Evolutionary conservation across 2,888 invertebrate species (phyloP).

Genomic region (Brenthis daphne): DNA sequence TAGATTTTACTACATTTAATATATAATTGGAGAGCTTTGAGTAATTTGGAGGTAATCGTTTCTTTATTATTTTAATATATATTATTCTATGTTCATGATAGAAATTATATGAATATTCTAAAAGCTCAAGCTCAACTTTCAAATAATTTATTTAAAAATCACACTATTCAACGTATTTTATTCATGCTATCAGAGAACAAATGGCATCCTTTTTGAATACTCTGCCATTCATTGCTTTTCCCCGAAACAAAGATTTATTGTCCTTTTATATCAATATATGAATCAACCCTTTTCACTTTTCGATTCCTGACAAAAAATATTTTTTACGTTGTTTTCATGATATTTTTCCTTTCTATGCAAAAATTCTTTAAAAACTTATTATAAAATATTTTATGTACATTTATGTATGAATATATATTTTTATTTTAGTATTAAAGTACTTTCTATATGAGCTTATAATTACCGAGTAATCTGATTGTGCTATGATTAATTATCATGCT

Average conservation of each 20-base stretch:
- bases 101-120: too few species aligned
- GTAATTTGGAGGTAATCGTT: too few species aligned
- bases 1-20: too few species aligned
- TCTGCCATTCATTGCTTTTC: conserved; percentile 33
- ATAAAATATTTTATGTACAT: not conserved
- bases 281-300: conserved; percentile 39
- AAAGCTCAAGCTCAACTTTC: too few species aligned
- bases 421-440: not conserved
- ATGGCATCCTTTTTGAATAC: conserved; percentile 37
- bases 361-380: not conserved
- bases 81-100: too few species aligned
- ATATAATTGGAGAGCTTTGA: too few species aligned
- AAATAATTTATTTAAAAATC: conserved; percentile 5
- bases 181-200: conserved; percentile 33
- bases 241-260: conserved; percentile 39
- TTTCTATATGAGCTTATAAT: not conserved
- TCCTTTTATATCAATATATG: conserved; percentile 37
- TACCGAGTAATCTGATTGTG: not conserved
- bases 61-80: too few species aligned
- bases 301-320: conserved; percentile 20
- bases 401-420: not conserved
- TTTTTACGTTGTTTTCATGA: conserved; percentile 2
- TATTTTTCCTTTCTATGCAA: not conserved
- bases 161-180: conserved; percentile 29
- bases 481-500: conserved; percentile 3